Base-by-base conservation (phyloP, 2,797 vertebrate genomes). In the Coregonus suidteri region DNA sequence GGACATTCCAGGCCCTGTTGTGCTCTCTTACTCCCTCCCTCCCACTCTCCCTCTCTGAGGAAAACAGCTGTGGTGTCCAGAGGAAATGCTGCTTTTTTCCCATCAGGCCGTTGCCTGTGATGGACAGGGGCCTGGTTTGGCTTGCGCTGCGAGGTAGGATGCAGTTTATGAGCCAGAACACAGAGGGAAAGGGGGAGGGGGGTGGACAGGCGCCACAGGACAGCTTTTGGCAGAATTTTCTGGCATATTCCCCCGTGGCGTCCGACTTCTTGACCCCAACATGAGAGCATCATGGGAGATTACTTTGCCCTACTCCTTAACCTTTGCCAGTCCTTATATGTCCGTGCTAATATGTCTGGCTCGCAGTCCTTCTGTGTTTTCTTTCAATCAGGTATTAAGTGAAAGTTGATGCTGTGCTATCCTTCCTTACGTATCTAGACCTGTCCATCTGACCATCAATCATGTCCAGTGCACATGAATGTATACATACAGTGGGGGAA, bases 81-180 rank as follows among this genome's bases (percentile, higher is more conserved):
- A 96, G 94, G 95, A 96, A 96, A 88, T 82, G 75, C 89, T 86
- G 89, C 77, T 95, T 95, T 94, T 95, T 96, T 94, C 94, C 95
- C 95, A 94, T 95, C 95, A 94, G 90, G 88, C 92, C 86, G 91
- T 90, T 82, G 80, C 85, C 92, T 85, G 88, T 93, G 90, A 96
- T 94, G 92, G 96, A 93, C 94, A 91, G 85, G 93, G 91, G 93
- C 88, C 91, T 89, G 89, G 86, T 94, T 95, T 98, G 96, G 96
- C 94, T 87, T 75, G 78, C 76, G 82, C 89, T 91, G 90, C 87
- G 81, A 93, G 92, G 92, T 93, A 95, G 96, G 95, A 97, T 96
- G 91, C 93, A 95, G 93, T 97, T 98, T 96, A 97, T 96, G 95
- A 93, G 93, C 95, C 92, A 92, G 94, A 95, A 94, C 92, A 83